Conservation (phyloP, 2,888 invertebrate genomes). For the Clusia tigrina region DNA sequence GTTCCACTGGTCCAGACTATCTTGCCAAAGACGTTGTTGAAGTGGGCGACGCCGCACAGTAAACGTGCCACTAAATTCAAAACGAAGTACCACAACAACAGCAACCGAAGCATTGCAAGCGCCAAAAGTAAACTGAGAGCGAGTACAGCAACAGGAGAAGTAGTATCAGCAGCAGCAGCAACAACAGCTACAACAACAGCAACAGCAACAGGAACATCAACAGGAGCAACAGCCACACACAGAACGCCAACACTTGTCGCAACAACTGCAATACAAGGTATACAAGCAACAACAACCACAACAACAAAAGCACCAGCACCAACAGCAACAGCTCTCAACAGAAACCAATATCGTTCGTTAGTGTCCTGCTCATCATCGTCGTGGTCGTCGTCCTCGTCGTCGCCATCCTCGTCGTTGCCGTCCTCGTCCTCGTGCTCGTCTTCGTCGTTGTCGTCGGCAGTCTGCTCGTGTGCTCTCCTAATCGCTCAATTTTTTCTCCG, state of each 20-base stretch:
- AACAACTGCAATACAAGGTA: not conserved
- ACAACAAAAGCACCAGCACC: slow-evolving; percentile 24
- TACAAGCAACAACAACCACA: slow-evolving; percentile 17
- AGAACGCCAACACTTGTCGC: slow-evolving; percentile 22
- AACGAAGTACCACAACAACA: slow-evolving; percentile 29
- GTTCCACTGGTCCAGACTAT: slow-evolving; percentile 47
- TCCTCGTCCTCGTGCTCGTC: slow-evolving; percentile 18
- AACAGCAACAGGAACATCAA: slow-evolving; percentile 28
- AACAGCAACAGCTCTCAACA: slow-evolving; percentile 28
- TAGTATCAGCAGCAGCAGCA: not conserved
- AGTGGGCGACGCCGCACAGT: slow-evolving; percentile 42
- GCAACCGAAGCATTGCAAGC: slow-evolving; percentile 34
- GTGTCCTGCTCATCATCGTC: slow-evolving; percentile 33
- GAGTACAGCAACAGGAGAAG: not conserved
- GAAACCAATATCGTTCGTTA: slow-evolving; percentile 26
- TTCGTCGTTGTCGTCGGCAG: not conserved
- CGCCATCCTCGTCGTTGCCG: slow-evolving; percentile 4
- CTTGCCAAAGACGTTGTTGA: slow-evolving; percentile 44
- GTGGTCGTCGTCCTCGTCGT: slow-evolving; percentile 9
- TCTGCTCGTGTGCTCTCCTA: slow-evolving; percentile 12
- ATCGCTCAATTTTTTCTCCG: slow-evolving; percentile 42
- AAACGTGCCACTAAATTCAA: slow-evolving; percentile 33
- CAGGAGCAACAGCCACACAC: slow-evolving; percentile 28
- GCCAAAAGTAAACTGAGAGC: too few relatives aligned
- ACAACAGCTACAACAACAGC: slow-evolving; percentile 35